Evolutionary conservation across 1,140 invertebrate genomes (phyloP).

Genomic region (Neotoxoptera formosana): DNA sequence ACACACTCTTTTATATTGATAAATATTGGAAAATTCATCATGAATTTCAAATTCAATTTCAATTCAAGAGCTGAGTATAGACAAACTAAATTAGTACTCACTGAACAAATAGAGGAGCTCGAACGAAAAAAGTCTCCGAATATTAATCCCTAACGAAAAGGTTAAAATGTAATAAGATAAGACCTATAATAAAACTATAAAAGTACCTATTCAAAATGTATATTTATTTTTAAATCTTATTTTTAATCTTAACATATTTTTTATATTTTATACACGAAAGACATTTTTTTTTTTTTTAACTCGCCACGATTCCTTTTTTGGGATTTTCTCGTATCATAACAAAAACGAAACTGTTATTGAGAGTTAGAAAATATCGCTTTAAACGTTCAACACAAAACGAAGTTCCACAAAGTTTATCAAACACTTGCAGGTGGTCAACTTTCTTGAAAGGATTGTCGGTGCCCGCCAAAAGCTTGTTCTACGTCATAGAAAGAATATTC

Average conservation of each 20-base stretch:
- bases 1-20: neutral
- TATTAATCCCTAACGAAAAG: neutral
- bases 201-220: too few species aligned
- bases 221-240: neutral
- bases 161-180: neutral
- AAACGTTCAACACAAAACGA: too few species aligned
- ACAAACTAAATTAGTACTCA: neutral
- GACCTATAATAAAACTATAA: too few species aligned
- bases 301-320: neutral
- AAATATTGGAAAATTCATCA: neutral
- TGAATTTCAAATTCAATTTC: too few species aligned
- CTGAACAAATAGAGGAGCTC: neutral
- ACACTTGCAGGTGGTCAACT: slow-evolving; percentile 26
- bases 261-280: neutral
- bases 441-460: neutral
- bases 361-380: neutral
- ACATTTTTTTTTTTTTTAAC: neutral
- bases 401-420: slow-evolving; percentile 16
- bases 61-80: neutral
- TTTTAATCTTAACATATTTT: neutral
- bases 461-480: neutral
- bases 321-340: neutral
- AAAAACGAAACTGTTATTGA: neutral
- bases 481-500: slow-evolving; percentile 17
- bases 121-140: neutral